A percentile compares a stretch with the other conserved stretches of the same genome.
phyloP scores from a whole-genome alignment of 2,797 vertebrate species.

The Thamnophis elegans region DNA sequence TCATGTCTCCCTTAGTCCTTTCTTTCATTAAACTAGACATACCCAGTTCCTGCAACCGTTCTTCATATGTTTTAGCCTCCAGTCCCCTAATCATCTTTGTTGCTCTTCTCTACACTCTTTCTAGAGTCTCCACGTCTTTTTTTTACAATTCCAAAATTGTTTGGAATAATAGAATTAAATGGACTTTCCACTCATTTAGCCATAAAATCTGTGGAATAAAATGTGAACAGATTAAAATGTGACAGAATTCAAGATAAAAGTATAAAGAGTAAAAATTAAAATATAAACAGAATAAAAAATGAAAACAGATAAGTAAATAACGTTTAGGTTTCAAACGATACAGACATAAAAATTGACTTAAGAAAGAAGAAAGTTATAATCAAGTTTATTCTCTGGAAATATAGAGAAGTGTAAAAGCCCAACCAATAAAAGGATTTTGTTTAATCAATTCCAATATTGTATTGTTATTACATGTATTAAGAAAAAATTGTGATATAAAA shows the following conservation, averaged over 20 bases:
- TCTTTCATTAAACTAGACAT: no score
- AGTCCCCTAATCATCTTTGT: no score
- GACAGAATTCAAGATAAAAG: background rate
- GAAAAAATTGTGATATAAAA: conserved; percentile 51
- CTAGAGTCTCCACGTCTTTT: no score
- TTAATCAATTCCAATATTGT: conserved; percentile 49
- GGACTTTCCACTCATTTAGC: background rate
- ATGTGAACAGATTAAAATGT: background rate
- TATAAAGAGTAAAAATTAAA: background rate
- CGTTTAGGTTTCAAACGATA: conserved; percentile 34
- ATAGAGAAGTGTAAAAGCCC: conserved; percentile 44
- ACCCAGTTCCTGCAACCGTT: no score
- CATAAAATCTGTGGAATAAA: background rate
- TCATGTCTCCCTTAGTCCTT: no score
- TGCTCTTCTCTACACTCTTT: no score
- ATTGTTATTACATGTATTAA: conserved; percentile 61
- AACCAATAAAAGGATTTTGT: conserved; percentile 52
- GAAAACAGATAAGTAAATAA: background rate
- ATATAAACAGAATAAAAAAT: background rate
- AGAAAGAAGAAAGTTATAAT: conserved; percentile 45
- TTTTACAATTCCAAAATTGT: background rate
- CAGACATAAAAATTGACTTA: conserved; percentile 44
- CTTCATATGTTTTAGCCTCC: no score
- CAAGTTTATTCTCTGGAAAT: conserved; percentile 53
- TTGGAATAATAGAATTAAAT: conserved; percentile 7